Evolutionary conservation across 1,140 invertebrate species (phyloP), one percentile per base, ranked within the genome.

Genomic region (Microplitis mediator): DNA sequence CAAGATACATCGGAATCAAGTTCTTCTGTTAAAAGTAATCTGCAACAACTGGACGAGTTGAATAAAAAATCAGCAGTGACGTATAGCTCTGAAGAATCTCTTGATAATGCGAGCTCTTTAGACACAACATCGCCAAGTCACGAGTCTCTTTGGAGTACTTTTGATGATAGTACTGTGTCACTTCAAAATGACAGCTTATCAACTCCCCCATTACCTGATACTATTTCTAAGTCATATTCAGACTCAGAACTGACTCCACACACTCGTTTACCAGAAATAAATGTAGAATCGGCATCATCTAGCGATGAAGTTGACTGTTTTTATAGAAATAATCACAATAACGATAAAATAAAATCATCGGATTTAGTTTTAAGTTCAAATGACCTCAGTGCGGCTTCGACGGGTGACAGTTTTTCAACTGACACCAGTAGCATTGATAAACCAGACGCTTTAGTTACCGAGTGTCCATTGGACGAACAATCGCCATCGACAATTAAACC

Each of bases 91-190:
- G 81, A 85, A 3, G 80, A 82, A 4, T 82, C 81, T 0, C 54
- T 77, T 51, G 81, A 76, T 3, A 45, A 60, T 3, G 80, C 71
- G 36, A 82, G 78, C 45, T 85, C 82, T 4, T 74, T 78, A 2
- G 82, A 83, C 4, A 83, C 81, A 3, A 84, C 82, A 0, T 86
- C 84, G 4, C 78, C 77, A 1, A 85, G 83, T 56, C 82, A 84
- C 35, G 84, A 86, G 6, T 85, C 83, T 0, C 71, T 86, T 0
- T 85, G 82, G 82, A 85, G 81, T 60, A 83, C 82, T 0, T 84
- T 84, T 64, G 84, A 86, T 52, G 82, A 85, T 1, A 85, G 76
- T 34, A 85, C 84, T 0, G 5, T 84, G 4, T 86, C 84, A 0
- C 56, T 81, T 0, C 73, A 81, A n/a, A 82, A 85, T 4, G 82